phyloP scores from a whole-genome alignment of 23 tunicate genomes.

The Styela clava region DNA sequence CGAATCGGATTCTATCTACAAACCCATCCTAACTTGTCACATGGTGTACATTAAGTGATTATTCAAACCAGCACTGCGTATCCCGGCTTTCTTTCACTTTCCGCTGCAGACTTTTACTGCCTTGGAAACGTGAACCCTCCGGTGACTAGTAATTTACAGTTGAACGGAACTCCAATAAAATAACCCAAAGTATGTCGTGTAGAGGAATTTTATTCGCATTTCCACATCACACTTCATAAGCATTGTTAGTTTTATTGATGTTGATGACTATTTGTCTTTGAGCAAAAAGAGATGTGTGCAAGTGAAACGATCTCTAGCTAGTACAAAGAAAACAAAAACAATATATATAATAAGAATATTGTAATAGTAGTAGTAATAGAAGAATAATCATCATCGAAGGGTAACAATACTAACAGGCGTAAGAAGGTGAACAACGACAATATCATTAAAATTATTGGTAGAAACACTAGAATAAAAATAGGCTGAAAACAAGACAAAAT shows the following conservation, averaged over 20 bases:
- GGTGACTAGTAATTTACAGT: no score
- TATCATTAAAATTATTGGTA: neutral
- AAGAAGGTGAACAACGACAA: neutral
- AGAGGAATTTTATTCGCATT: neutral
- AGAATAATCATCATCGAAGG: neutral
- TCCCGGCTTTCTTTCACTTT: no score
- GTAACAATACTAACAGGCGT: neutral
- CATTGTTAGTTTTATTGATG: neutral
- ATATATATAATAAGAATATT: neutral
- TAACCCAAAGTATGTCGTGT: no score
- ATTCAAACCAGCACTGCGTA: no score
- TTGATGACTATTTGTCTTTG: neutral
- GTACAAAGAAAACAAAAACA: neutral
- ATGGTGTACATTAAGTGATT: no score
- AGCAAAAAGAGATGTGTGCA: neutral
- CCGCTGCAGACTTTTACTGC: no score
- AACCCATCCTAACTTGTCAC: no score
- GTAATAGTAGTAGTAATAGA: neutral
- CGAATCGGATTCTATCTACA: no score
- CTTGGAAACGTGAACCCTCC: no score
- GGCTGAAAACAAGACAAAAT: neutral
- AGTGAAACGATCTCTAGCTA: neutral
- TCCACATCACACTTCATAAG: neutral
- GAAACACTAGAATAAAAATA: neutral
- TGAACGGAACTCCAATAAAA: no score